Conservation (phyloP, 2,113 vertebrate genomes). For the Calyptomena viridis region DNA sequence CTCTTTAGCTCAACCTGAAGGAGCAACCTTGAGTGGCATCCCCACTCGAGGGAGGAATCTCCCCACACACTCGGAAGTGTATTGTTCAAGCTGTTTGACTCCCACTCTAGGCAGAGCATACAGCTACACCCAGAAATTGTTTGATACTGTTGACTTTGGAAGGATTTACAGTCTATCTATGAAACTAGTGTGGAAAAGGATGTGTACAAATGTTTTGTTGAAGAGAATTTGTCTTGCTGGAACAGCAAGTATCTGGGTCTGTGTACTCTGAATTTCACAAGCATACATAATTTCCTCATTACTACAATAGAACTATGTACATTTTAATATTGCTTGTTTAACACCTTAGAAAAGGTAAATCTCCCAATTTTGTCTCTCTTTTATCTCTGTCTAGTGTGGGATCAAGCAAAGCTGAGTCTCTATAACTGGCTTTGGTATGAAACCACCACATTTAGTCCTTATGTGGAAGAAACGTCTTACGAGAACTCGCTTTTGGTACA, state of each 20-base stretch:
- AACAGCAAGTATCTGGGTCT: neutral
- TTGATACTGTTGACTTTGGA: neutral
- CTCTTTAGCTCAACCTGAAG: neutral
- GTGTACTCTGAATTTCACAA: neutral
- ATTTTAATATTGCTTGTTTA: neutral
- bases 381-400: constrained; percentile 85
- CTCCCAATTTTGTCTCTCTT: neutral
- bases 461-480: constrained; percentile 93
- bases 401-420: constrained; percentile 92
- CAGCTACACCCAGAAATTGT: neutral
- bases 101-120: neutral
- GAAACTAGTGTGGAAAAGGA: neutral
- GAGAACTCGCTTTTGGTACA: constrained; percentile 95
- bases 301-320: neutral
- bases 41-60: neutral
- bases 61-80: neutral
- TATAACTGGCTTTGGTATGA: constrained; percentile 99
- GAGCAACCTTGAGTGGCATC: neutral
- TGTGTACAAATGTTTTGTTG: neutral
- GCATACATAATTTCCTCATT: neutral
- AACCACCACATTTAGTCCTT: constrained; percentile 90
- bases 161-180: neutral
- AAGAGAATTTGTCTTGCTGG: neutral
- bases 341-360: neutral
- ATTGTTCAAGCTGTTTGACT: neutral